A percentile compares a stretch with the other conserved stretches of the same genome.
Conservation (phyloP, 2,888 invertebrate genomes). For the Drosophila anceps region DNA sequence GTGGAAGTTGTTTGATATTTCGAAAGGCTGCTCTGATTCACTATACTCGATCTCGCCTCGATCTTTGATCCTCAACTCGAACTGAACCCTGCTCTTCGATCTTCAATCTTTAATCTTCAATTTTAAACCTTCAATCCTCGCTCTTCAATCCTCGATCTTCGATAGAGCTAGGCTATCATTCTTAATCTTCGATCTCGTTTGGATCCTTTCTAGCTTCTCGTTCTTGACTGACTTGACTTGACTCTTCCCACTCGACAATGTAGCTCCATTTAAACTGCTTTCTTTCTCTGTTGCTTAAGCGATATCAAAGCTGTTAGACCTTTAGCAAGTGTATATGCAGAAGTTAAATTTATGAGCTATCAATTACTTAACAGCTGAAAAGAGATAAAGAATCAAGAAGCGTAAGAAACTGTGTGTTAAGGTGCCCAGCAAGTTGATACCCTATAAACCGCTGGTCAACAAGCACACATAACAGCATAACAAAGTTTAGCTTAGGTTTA, state of each 20-base stretch:
- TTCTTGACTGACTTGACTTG: no score
- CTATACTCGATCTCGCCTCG: background rate
- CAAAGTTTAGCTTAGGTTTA: background rate
- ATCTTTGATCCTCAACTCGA: background rate
- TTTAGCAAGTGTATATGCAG: background rate
- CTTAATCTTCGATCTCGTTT: no score
- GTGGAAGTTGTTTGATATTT: background rate
- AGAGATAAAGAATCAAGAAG: background rate
- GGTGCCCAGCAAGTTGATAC: background rate
- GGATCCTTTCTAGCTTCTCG: no score
- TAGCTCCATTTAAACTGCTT: background rate
- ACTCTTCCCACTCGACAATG: no score
- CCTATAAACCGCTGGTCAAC: background rate
- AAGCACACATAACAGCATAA: background rate
- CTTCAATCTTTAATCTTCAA: background rate
- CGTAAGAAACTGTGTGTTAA: background rate
- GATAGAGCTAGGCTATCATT: no score
- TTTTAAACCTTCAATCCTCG: no score
- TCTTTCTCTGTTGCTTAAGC: background rate
- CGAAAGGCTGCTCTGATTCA: background rate
- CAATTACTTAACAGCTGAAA: conserved; percentile 25
- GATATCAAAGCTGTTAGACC: background rate
- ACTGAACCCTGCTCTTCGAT: background rate
- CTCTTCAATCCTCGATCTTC: no score
- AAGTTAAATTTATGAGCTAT: conserved; percentile 14